phyloP scores from a whole-genome alignment of 2,113 vertebrate species.

The Erythrocercus mccallii region DNA sequence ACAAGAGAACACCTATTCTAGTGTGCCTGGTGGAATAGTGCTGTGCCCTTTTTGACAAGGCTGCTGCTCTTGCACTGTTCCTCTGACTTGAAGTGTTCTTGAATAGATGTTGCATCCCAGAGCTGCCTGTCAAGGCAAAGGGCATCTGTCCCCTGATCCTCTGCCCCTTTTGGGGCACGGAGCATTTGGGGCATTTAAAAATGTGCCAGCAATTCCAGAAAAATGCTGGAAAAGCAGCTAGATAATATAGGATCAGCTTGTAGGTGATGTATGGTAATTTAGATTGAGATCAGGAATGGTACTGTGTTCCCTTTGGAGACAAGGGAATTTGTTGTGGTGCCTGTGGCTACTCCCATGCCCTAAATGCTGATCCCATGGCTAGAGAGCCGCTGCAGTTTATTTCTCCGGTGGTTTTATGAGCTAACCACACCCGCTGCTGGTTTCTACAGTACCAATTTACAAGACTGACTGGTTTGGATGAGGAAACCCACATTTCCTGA shows the following conservation, averaged over 20 bases:
- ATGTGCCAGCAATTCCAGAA: not conserved
- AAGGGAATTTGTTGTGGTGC: not conserved
- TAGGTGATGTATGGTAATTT: not conserved
- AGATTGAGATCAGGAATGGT: not conserved
- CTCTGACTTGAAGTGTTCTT: not conserved
- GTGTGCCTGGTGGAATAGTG: not conserved
- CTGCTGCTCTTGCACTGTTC: not conserved
- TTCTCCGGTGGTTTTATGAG: conserved; percentile 28
- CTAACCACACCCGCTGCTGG: conserved; percentile 45
- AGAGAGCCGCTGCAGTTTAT: conserved; percentile 2
- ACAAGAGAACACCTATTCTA: not conserved
- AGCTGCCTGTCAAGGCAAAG: not conserved
- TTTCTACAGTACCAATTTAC: conserved; percentile 57
- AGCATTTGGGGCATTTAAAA: too few species aligned
- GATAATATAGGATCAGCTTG: not conserved
- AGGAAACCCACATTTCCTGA: conserved; percentile 62
- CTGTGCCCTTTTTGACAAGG: not conserved
- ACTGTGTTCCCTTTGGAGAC: not conserved
- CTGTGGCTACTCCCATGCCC: not conserved
- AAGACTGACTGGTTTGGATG: conserved; percentile 55
- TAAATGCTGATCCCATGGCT: not conserved
- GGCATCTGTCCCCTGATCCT: not conserved
- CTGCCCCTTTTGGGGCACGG: not conserved
- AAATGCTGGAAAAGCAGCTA: not conserved
- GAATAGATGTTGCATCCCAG: not conserved